Base-by-base conservation (phyloP, 2,113 vertebrate species). In the Dermatemys mawii region DNA sequence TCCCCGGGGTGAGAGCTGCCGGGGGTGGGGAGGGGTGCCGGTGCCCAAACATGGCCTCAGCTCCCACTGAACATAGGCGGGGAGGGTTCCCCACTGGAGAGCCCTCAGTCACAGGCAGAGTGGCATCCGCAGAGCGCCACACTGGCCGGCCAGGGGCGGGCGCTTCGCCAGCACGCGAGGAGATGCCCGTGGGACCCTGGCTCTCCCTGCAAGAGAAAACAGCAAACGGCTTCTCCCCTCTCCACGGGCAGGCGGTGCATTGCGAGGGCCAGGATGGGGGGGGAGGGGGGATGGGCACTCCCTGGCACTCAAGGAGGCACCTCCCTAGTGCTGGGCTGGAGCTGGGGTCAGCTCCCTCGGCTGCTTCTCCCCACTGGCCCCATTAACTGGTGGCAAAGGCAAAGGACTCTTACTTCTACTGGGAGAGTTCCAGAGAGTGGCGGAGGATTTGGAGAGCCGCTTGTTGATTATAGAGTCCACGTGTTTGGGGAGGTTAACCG, bases 391-490 rank as follows among this genome's bases (percentile, higher is more conserved):
- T 87, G 95, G 96, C 89, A 93, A 91, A 95, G 46, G 73, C 94
- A 96, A 94, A 96, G 98, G 97, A 97, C 98, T 97, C 99, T 99
- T 99, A 99, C 99, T 99, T 99, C 99, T 99, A 99, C 98, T 99
- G 98, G 99, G 99, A 96, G 99, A 99, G 98, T 99, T 99, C 99
- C 99, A 99, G 98, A 99, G 99, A 92, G 99, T 99, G 98, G 99
- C 99, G 11, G 99, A 99, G 98, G 99, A 99, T 98, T 99, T 99
- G 99, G 99, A 99, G 98, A 99, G 99, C 96, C 99, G 98, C 98
- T 99, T 99, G 99, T 99, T 99, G 99, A 99, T 98, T 98, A 99
- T 99, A 98, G 99, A 99, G 98, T 99, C 99, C 99, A 99, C 99
- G 93, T 99, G 99, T 99, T 99, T 99, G 98, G 99, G 99, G 95